phyloP scores from a whole-genome alignment of 2,113 vertebrate species.

The Tupaia tana region DNA sequence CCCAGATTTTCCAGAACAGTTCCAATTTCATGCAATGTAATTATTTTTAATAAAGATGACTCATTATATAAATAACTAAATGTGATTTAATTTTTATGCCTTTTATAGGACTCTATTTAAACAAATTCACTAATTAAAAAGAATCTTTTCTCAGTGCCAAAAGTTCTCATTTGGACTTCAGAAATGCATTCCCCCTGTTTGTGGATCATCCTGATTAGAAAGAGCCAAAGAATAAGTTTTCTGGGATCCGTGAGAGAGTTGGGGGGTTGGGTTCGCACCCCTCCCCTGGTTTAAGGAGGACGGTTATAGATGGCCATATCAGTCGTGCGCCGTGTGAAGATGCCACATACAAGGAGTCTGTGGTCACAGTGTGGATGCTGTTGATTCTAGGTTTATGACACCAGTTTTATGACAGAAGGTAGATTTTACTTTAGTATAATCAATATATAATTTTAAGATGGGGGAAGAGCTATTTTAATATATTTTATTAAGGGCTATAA shows the following conservation, averaged over 20 bases:
- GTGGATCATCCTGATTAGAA: not conserved
- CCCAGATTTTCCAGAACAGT: constrained; percentile 54
- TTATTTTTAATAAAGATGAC: constrained; percentile 45
- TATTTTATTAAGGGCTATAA: too few relatives aligned
- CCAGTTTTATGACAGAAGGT: not conserved
- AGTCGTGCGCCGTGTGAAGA: not conserved
- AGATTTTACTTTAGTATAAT: constrained; percentile 12
- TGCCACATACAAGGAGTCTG: not conserved
- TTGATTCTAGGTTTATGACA: not conserved
- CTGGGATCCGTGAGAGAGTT: not conserved
- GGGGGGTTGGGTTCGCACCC: not conserved
- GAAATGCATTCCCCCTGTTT: not conserved
- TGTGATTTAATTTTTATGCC: constrained; percentile 43
- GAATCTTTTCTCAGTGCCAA: not conserved
- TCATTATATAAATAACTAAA: constrained; percentile 47
- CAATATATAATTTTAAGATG: not conserved
- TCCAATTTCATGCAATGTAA: constrained; percentile 38
- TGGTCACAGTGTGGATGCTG: not conserved
- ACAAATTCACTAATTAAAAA: constrained; percentile 10
- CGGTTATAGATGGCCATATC: not conserved
- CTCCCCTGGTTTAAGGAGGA: not conserved
- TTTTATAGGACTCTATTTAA: constrained; percentile 28
- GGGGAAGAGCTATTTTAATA: too few relatives aligned
- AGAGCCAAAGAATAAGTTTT: not conserved
- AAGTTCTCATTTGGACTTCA: not conserved